Base-by-base conservation (phyloP, 1,140 invertebrate genomes). In the Akabosia matsudoensis region DNA sequence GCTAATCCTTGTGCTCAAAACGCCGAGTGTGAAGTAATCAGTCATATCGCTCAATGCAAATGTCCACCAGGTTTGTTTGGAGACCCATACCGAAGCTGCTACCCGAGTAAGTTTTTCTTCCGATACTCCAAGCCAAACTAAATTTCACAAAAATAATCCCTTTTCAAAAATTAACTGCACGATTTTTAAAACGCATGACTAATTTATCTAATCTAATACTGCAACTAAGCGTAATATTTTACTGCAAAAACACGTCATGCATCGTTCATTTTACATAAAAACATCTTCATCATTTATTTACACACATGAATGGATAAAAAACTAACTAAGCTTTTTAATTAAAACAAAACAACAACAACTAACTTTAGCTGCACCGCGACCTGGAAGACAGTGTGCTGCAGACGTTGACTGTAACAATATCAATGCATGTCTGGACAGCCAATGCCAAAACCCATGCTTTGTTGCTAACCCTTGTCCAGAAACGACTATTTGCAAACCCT, bases 1-100 rank as follows among this genome's bases (percentile, higher is more conserved):
- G 86, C 87, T 13, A 91, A 90, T 80, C 90, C 92, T 22, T 97
- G 95, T 84, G 92, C 92, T 18, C 84, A 87, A 0, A 91, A 91
- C 75, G 84, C 85, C 1, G 73, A 82, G 31, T 86, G 85, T 74
- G 75, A 79, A 33, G 81, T 84, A 0, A 85, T 88, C 26, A 89
- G 91, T 64, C 93, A 96, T 83, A 89, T 89, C 78, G 91, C 92
- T 10, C 84, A 89, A 1, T 96, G 94, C 83, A 88, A 86, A 37
- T 97, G 95, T 83, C 89, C 92, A 30, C 83, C 88, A 1, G 91
- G 90, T 34, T 88, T 91, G 24, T 86, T 90, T 56, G 95, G 94
- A 70, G 90, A 96, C 88, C 92, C 93, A 22, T 91, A 91, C 80
- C 86, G 91, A 56, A 92, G 91, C 78, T 97, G 94, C 82, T 90